phyloP scores from a whole-genome alignment of 2,797 vertebrate species.

The Cryptoprocta ferox region DNA sequence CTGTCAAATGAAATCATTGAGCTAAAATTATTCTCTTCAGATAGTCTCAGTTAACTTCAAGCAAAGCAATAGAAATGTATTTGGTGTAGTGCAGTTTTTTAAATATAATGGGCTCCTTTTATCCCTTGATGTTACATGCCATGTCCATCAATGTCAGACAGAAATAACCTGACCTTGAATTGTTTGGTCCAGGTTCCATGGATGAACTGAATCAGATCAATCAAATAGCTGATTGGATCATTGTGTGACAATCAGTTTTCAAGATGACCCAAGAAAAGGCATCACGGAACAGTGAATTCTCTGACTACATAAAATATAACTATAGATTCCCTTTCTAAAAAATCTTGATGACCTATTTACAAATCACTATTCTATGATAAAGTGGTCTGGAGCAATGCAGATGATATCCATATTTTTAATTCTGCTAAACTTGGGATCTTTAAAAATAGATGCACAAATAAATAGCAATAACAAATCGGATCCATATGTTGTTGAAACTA shows the following conservation, averaged over 20 bases:
- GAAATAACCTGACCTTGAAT: slow-evolving; percentile 75
- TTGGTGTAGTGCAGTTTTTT: not conserved
- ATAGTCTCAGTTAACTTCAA: slow-evolving; percentile 41
- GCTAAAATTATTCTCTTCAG: not conserved
- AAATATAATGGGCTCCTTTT: slow-evolving; percentile 57
- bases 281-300: slow-evolving; percentile 57
- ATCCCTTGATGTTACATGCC: slow-evolving; percentile 35
- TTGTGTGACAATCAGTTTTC: slow-evolving; percentile 70
- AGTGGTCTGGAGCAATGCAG: not conserved
- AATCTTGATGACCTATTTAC: slow-evolving; percentile 57
- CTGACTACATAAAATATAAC: slow-evolving; percentile 59
- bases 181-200: slow-evolving; percentile 57
- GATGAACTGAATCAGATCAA: slow-evolving; percentile 72
- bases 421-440: slow-evolving; percentile 41
- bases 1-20: not conserved
- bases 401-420: slow-evolving; percentile 63
- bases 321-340: slow-evolving; percentile 20
- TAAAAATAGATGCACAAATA: slow-evolving; percentile 64
- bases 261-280: slow-evolving; percentile 49
- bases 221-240: slow-evolving; percentile 76
- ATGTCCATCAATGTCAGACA: slow-evolving; percentile 63
- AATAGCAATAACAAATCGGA: slow-evolving; percentile 55
- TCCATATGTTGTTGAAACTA: not conserved
- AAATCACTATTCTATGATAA: slow-evolving; percentile 27
- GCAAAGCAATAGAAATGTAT: slow-evolving; percentile 33